phyloP scores from a whole-genome alignment of 2,888 invertebrate genomes.

The Myopa tessellatipennis region DNA sequence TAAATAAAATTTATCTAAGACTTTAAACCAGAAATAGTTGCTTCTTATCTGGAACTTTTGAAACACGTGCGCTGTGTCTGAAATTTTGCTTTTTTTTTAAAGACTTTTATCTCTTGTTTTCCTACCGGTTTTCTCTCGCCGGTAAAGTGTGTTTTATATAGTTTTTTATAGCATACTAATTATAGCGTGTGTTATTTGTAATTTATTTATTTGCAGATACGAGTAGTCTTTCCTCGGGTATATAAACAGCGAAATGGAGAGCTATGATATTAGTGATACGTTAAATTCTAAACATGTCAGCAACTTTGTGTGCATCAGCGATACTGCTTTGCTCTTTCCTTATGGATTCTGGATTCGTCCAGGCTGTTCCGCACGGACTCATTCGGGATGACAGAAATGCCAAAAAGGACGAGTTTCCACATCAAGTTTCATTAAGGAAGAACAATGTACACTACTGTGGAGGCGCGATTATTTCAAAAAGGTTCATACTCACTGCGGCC shows the following conservation, averaged over 20 bases:
- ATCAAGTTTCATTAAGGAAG: background rate
- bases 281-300: background rate
- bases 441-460: background rate
- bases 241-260: background rate
- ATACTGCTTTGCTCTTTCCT: background rate
- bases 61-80: too few relatives aligned
- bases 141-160: too few relatives aligned
- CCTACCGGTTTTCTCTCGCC: too few relatives aligned
- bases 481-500: background rate
- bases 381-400: background rate
- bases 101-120: too few relatives aligned
- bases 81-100: too few relatives aligned
- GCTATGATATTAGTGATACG: background rate
- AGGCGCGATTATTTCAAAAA: background rate
- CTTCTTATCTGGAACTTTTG: too few relatives aligned
- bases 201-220: too few relatives aligned
- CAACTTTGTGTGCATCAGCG: constrained; percentile 17
- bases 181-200: too few relatives aligned
- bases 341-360: background rate
- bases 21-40: too few relatives aligned
- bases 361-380: background rate
- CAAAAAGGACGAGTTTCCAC: background rate
- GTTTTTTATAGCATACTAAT: too few relatives aligned
- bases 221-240: background rate
- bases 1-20: too few relatives aligned